Conservation (phyloP, 2,797 vertebrate genomes). For the Leptatherina wallacei region DNA sequence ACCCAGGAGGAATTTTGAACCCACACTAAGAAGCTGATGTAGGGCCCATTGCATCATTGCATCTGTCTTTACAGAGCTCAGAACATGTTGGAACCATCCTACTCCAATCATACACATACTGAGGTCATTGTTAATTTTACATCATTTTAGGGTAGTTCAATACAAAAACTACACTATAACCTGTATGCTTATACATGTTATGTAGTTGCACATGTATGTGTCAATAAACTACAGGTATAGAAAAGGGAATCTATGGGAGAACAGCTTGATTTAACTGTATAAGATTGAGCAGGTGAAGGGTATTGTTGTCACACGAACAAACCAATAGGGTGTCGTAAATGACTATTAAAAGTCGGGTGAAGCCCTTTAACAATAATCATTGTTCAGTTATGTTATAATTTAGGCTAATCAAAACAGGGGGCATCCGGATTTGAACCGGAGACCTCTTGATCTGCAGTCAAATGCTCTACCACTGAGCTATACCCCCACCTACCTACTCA, state of each 20-base stretch:
- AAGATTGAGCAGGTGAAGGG: background rate
- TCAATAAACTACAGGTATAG: background rate
- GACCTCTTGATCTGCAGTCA: constrained; percentile 85
- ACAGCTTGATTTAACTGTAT: background rate
- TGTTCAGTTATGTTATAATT: no score
- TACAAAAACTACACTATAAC: background rate
- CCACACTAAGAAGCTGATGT: no score
- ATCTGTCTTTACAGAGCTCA: background rate
- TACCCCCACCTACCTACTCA: constrained; percentile 52
- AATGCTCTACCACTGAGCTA: constrained; percentile 82
- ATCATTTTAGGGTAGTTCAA: background rate
- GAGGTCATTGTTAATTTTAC: background rate
- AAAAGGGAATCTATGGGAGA: no score
- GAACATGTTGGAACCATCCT: background rate
- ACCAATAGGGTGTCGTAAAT: no score
- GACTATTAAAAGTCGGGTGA: background rate
- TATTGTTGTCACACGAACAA: no score
- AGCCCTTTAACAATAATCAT: no score
- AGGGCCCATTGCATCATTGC: background rate
- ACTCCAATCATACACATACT: background rate
- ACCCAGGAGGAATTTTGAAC: no score
- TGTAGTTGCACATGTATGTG: background rate
- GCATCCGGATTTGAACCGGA: constrained; percentile 82
- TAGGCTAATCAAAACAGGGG: constrained; percentile 44
- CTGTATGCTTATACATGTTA: background rate